phyloP scores from a whole-genome alignment of 2,797 vertebrate species.

The Percopsis omiscomaycus region DNA sequence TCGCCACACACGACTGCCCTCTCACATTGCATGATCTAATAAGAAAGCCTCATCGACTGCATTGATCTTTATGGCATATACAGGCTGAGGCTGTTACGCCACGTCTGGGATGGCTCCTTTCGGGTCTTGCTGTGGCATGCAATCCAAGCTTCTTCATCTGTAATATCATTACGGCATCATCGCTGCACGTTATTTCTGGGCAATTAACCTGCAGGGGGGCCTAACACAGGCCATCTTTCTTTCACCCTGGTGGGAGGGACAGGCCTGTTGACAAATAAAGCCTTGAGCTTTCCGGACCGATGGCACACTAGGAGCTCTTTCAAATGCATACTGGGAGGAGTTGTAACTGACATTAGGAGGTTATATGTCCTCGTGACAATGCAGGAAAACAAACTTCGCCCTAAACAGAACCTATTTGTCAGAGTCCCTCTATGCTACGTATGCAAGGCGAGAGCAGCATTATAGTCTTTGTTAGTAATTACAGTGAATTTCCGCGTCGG shows the following conservation, averaged over 20 bases:
- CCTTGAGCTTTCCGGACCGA: slow-evolving; percentile 27
- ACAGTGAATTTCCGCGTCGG: slow-evolving; percentile 51
- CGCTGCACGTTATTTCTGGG: slow-evolving; percentile 74
- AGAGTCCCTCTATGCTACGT: slow-evolving; percentile 39
- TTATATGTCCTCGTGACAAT: slow-evolving; percentile 38
- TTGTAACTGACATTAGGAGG: slow-evolving; percentile 26
- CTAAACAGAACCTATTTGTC: slow-evolving; percentile 46
- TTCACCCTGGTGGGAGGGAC: slow-evolving; percentile 51
- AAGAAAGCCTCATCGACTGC: slow-evolving; percentile 69
- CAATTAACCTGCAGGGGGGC: slow-evolving; percentile 75
- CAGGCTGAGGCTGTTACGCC: slow-evolving; percentile 61
- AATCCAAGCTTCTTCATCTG: slow-evolving; percentile 72
- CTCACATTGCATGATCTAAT: slow-evolving; percentile 71
- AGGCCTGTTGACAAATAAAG: slow-evolving; percentile 72
- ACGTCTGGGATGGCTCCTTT: slow-evolving; percentile 60
- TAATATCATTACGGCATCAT: slow-evolving; percentile 77
- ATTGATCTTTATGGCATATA: slow-evolving; percentile 74
- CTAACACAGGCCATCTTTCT: slow-evolving; percentile 69
- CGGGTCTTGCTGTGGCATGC: slow-evolving; percentile 67
- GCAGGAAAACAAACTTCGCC: slow-evolving; percentile 47
- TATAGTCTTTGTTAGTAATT: slow-evolving; percentile 68
- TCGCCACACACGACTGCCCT: slow-evolving; percentile 61
- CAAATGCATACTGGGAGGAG: slow-evolving; percentile 41
- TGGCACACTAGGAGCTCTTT: slow-evolving; percentile 38
- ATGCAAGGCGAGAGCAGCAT: slow-evolving; percentile 53